Conservation (phyloP, 2,113 vertebrate species). For the Dasypus novemcinctus region DNA sequence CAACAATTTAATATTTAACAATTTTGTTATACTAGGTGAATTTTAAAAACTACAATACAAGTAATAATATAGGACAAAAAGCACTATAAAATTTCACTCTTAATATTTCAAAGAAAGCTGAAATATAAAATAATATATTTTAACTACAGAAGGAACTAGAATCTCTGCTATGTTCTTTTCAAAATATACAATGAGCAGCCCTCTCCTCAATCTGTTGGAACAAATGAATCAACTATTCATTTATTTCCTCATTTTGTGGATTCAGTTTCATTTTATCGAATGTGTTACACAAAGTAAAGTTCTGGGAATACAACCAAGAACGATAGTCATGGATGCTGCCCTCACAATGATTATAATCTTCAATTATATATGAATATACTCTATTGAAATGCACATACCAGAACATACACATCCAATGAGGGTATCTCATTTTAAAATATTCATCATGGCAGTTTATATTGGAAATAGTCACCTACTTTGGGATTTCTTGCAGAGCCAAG, state of each 20-base stretch:
- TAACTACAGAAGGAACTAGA: neutral
- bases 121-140: neutral
- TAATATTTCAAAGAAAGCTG: slow-evolving; percentile 12
- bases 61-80: neutral
- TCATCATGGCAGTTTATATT: neutral
- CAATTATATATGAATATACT: neutral
- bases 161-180: neutral
- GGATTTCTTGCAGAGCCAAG: neutral
- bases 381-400: neutral
- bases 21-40: neutral
- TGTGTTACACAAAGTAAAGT: neutral
- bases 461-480: neutral
- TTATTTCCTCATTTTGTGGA: slow-evolving; percentile 6
- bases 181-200: neutral
- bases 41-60: neutral
- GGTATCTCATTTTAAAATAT: slow-evolving; percentile 3
- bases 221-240: neutral
- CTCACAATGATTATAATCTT: neutral
- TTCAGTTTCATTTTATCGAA: neutral
- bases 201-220: neutral
- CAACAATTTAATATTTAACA: neutral
- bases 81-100: neutral
- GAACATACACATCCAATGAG: neutral
- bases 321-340: neutral
- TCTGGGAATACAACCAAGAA: neutral